A percentile compares a stretch with the other conserved stretches of the same genome.
phyloP scores from a whole-genome alignment of 2,113 vertebrate species.

The Acanthisitta chloris region DNA sequence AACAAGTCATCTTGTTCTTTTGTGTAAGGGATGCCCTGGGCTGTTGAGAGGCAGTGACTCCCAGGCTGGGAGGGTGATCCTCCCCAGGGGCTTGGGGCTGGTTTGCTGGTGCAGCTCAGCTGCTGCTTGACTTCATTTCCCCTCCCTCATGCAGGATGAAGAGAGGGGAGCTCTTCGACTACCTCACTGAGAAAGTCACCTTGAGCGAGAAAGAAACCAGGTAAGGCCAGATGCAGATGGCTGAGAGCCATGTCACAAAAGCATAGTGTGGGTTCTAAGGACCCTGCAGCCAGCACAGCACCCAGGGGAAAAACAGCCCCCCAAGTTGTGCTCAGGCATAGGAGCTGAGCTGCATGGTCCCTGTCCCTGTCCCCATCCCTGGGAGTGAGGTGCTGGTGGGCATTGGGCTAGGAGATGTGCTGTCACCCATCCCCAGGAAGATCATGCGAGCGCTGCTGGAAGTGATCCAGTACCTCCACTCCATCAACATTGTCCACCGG shows the following conservation, averaged over 20 bases:
- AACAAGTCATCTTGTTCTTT: not conserved
- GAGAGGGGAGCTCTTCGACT: conserved; percentile 96
- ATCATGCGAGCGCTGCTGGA: conserved; percentile 93
- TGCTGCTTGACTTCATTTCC: not conserved
- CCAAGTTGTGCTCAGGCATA: fast-evolving
- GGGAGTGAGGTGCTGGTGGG: fast-evolving
- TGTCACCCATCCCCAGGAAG: conserved; percentile 75
- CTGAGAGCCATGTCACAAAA: not conserved
- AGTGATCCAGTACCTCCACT: conserved; percentile 88
- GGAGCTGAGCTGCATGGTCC: not conserved
- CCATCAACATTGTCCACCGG: conserved; percentile 90
- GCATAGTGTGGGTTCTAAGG: fast-evolving
- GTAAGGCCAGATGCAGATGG: conserved; percentile 62
- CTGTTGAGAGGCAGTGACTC: not conserved
- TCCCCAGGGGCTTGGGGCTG: not conserved
- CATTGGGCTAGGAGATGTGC: fast-evolving
- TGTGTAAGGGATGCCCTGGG: not conserved
- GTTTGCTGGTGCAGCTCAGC: not conserved
- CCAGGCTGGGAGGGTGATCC: fast-evolving
- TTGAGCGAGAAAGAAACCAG: conserved; percentile 96
- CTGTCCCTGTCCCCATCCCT: not conserved
- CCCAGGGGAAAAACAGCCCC: not conserved
- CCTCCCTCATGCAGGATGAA: conserved; percentile 80
- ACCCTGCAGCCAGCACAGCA: fast-evolving
- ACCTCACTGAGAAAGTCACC: conserved; percentile 96